phyloP scores from a whole-genome alignment of 1,140 invertebrate species.

The Laupala kohalensis region DNA sequence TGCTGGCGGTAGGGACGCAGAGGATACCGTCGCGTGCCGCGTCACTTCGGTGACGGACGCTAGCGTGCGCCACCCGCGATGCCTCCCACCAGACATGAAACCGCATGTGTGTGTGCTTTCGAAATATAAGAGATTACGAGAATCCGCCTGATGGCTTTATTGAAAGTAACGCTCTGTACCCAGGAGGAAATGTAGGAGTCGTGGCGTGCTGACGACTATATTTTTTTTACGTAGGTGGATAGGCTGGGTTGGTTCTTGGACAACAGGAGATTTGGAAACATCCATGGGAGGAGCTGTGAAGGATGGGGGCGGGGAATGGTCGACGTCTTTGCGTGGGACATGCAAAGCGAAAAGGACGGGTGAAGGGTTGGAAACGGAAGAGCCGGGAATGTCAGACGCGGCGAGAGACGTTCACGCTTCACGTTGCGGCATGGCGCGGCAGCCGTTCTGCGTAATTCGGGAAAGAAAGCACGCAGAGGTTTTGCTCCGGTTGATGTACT shows the following conservation, averaged over 20 bases:
- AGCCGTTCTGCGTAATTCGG: too few relatives aligned
- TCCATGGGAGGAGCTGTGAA: not conserved
- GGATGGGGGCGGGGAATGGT: too few relatives aligned
- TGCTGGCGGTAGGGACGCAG: too few relatives aligned
- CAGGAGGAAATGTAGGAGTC: not conserved
- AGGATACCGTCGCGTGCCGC: too few relatives aligned
- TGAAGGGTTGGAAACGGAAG: too few relatives aligned
- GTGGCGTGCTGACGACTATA: not conserved
- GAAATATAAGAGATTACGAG: not conserved
- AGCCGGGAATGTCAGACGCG: not conserved
- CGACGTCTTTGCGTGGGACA: not conserved
- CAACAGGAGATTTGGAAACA: not conserved
- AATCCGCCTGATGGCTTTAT: not conserved
- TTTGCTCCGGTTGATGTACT: too few relatives aligned
- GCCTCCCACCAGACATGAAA: not conserved
- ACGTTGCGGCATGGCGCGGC: too few relatives aligned
- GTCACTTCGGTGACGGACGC: too few relatives aligned
- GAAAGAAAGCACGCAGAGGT: too few relatives aligned
- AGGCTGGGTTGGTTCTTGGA: not conserved
- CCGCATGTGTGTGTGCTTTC: not conserved
- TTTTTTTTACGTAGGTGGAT: not conserved
- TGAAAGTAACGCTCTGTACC: not conserved
- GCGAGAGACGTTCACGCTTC: too few relatives aligned
- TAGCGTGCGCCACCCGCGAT: not conserved
- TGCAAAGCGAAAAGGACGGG: not conserved